Conservation (phyloP, 2,797 vertebrate genomes). For the Notolepis coatsorum region DNA sequence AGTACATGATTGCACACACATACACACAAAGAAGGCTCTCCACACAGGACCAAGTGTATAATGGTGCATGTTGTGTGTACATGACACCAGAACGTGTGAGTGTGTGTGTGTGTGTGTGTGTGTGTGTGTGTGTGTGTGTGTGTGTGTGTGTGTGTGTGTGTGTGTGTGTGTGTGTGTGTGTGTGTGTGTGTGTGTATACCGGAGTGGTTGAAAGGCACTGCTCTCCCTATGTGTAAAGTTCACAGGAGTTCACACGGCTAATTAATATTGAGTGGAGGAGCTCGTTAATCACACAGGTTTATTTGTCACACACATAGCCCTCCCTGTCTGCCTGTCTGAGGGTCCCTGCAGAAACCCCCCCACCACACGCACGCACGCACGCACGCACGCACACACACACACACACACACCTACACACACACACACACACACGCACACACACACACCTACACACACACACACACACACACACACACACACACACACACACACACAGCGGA, state of each 20-base stretch:
- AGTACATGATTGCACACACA: too few relatives aligned
- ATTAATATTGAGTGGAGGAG: conserved; percentile 79
- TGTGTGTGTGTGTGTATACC: conserved; percentile 49
- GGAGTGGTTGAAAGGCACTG: conserved; percentile 64
- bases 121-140: neutral
- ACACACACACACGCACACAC: conserved; percentile 5
- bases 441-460: conserved; percentile 45
- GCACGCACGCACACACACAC: conserved; percentile 16
- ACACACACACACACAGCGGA: conserved; percentile 24
- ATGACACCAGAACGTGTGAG: conserved; percentile 31
- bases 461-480: conserved; percentile 45
- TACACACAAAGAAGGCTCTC: too few relatives aligned
- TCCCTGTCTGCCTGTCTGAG: conserved; percentile 33
- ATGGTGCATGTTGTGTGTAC: conserved; percentile 46
- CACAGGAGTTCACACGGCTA: conserved; percentile 82
- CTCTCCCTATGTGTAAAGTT: conserved; percentile 74
- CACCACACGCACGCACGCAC: conserved; percentile 38
- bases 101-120: conserved; percentile 23
- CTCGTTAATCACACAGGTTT: conserved; percentile 77
- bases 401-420: neutral
- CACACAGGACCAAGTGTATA: conserved; percentile 46
- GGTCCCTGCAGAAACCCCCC: conserved; percentile 39
- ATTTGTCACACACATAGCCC: conserved; percentile 51
- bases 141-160: conserved; percentile 22
- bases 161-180: conserved; percentile 34